Base-by-base conservation (phyloP, 2,888 invertebrate species). In the Mesodorylaimus sp. region DNA sequence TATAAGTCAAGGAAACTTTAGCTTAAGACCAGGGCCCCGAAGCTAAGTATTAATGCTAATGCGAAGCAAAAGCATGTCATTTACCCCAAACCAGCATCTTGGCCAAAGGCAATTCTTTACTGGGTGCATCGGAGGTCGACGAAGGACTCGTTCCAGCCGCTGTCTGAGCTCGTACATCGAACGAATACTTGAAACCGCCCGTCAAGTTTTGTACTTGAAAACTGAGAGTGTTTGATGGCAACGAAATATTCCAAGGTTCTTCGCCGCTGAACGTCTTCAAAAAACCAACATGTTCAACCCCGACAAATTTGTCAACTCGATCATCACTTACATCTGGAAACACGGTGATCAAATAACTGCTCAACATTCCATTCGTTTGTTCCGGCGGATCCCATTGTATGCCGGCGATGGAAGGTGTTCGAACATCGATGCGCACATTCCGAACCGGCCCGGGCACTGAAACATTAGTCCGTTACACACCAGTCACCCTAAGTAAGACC, bases 101-200 rank as follows among this genome's bases (percentile, higher is more conserved):
- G n/a, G 19, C 36, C 36, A 29, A 10, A 5, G 19, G 37, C 5
- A 46, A n/a, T 5, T 19, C 23, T 26, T 23, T 36, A 28, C 5
- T 25, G 5, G n/a, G n/a, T 5, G 19, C 26, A n/a, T n/a, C 25
- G 7, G 27, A 25, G 3, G 27, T 45, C 7, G 25, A 19, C 21
- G 45, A 26, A 19, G 21, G 47, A 27, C 48, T 32, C 7, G 37
- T 28, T 2, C 49, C 49, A 21, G 48, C 49, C 2, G 3, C 2
- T 2, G 52, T 51, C 5, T 26, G 13, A 7, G 49, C 52, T n/a
- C 42, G 45, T 21, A 51, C 48, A 28, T 19, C 36, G 16, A 51
- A 29, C 7, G n/a, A 5, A 25, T 51, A 51, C 10, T 16, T 10
- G 3, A 44, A 25, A 5, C 50, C 50, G 26, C 50, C 50, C 39